Conservation (phyloP, 2,797 vertebrate genomes). For the Clarias fuscus region DNA sequence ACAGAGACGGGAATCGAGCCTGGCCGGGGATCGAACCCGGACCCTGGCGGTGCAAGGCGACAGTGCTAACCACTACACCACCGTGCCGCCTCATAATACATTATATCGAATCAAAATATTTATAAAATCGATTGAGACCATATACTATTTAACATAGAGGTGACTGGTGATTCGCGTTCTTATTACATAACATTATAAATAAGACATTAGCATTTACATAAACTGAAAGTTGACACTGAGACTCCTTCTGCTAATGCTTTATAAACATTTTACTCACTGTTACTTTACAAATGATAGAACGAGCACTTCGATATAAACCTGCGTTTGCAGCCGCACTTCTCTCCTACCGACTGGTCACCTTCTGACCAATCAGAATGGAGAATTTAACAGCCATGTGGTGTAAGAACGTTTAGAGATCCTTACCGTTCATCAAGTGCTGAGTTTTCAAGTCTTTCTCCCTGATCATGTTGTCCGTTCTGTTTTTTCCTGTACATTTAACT, state of each 20-base stretch:
- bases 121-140: no score
- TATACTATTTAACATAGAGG: no score
- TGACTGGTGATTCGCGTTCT: no score
- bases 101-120: no score
- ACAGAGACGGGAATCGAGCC: no score
- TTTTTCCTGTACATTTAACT: conserved; percentile 48
- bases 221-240: neutral
- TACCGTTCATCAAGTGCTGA: conserved; percentile 23
- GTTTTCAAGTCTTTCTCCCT: neutral
- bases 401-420: neutral
- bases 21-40: no score
- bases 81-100: no score
- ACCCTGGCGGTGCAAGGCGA: no score
- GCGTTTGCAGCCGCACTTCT: neutral
- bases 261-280: neutral
- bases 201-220: no score
- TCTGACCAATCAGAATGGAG: neutral
- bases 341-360: neutral
- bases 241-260: neutral
- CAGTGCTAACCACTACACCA: no score
- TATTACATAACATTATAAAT: neutral
- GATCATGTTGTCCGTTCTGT: neutral
- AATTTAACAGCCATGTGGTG: neutral
- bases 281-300: neutral
- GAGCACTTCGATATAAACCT: neutral